Percentiles rank a stretch among this genome's conserved stretches.
Conservation (phyloP, 2,888 invertebrate genomes). For the Trissolcus brochymenae region DNA sequence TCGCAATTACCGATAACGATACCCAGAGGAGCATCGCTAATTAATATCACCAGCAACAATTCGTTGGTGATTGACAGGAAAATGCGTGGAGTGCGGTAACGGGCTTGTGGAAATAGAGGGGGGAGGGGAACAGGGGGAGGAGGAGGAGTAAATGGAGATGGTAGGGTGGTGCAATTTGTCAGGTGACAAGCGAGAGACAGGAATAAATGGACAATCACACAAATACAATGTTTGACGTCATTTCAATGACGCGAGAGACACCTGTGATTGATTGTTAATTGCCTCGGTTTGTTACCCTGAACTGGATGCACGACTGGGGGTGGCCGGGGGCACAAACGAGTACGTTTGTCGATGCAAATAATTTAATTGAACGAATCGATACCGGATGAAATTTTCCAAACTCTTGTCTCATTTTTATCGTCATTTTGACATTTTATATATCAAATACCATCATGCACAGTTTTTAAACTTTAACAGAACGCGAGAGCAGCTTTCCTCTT, state of each 20-base stretch:
- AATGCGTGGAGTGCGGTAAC: slow-evolving; percentile 62
- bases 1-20: slow-evolving; percentile 74
- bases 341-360: slow-evolving; percentile 66
- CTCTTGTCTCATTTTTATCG: slow-evolving; percentile 60
- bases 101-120: slow-evolving; percentile 56
- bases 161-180: slow-evolving; percentile 71
- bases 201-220: slow-evolving; percentile 77
- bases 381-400: slow-evolving; percentile 64
- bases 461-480: neutral
- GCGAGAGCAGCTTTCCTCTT: no score
- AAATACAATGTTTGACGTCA: slow-evolving; percentile 76
- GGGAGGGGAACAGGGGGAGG: neutral
- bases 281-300: slow-evolving; percentile 75
- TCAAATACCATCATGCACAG: slow-evolving; percentile 17
- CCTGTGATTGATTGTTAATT: slow-evolving; percentile 77
- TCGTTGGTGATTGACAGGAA: slow-evolving; percentile 74
- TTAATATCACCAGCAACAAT: slow-evolving; percentile 75
- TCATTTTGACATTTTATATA: slow-evolving; percentile 31
- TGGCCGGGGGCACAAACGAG: slow-evolving; percentile 58
- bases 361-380: slow-evolving; percentile 74
- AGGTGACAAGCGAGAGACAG: slow-evolving; percentile 75
- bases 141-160: slow-evolving; percentile 9
- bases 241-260: slow-evolving; percentile 76
- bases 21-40: slow-evolving; percentile 72
- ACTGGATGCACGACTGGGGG: slow-evolving; percentile 55